These are phyloP conservation scores for Drosophila ficusphila DNA, from an alignment of 1,140 invertebrate genomes.

Conservation along the genomic window DNA sequence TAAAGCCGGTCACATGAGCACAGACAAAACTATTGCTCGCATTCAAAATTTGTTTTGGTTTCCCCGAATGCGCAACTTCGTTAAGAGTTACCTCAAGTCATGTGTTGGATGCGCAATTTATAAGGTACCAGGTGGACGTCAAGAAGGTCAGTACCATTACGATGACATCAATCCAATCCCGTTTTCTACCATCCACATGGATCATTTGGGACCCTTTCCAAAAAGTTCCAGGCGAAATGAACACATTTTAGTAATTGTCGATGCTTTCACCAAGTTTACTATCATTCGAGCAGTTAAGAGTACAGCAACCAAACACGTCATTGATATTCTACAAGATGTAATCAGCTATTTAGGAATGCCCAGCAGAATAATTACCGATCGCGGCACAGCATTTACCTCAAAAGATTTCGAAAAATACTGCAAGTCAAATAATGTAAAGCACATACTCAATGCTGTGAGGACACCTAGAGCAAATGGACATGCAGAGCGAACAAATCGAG, in stretches of 20 bases:
- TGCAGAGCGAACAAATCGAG: not conserved
- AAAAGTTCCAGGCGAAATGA: not conserved
- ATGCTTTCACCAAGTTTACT: not conserved
- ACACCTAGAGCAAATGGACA: conserved; percentile 7
- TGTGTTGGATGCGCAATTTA: not conserved
- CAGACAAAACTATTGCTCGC: no score
- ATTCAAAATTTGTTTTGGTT: no score
- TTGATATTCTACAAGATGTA: no score
- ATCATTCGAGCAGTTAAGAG: not conserved
- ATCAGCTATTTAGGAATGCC: not conserved
- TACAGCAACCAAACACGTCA: not conserved
- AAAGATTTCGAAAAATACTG: conserved; percentile 9
- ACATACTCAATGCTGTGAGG: conserved; percentile 1
- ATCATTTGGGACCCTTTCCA: not conserved
- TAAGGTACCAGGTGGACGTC: not conserved
- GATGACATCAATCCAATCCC: not conserved
- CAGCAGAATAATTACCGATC: conserved; percentile 5
- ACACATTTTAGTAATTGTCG: not conserved
- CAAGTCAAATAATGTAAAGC: conserved; percentile 7
- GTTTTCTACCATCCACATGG: not conserved
- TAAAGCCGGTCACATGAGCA: no score
- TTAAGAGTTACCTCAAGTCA: not conserved
- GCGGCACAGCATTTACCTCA: not conserved
- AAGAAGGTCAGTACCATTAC: not conserved
- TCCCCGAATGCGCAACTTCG: no score